Percentiles rank a stretch among this genome's conserved stretches.
phyloP scores from a whole-genome alignment of 2,113 vertebrate species.

The Bos javanicus region DNA sequence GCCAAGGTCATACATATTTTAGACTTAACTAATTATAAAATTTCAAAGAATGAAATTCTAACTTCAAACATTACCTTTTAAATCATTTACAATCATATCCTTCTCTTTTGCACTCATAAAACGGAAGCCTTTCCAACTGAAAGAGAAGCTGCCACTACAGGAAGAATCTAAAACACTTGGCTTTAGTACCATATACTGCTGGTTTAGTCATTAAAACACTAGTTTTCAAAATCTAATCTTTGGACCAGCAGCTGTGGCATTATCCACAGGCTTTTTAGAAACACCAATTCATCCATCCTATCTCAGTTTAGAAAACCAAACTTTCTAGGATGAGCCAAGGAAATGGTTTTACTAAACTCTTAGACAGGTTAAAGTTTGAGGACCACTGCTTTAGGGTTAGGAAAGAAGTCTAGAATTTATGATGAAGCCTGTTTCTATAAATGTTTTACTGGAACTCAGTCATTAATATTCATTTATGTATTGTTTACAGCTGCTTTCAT shows the following conservation, averaged over 20 bases:
- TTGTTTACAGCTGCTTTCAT: not conserved
- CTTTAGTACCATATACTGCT: not conserved
- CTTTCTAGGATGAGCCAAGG: not conserved
- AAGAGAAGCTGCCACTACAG: not conserved
- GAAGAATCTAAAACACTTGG: not conserved
- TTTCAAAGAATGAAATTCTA: constrained; percentile 16
- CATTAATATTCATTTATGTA: not conserved
- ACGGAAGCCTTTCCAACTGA: not conserved
- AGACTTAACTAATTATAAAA: not conserved
- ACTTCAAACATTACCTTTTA: not conserved
- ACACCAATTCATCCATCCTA: not conserved
- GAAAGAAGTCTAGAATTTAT: not conserved
- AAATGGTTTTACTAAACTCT: not conserved
- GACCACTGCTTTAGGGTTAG: not conserved
- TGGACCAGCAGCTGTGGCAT: not conserved
- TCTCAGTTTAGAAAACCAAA: not conserved
- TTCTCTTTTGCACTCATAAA: not conserved
- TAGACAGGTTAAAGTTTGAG: not conserved
- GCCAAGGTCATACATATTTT: not conserved
- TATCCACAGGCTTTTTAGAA: not conserved
- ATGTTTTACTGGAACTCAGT: not conserved
- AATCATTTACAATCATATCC: not conserved
- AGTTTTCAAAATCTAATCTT: not conserved
- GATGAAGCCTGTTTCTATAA: not conserved
- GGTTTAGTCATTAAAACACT: not conserved